Base-by-base conservation (phyloP, 2,113 vertebrate genomes). In the Cryptomyrus ogoouensis region DNA sequence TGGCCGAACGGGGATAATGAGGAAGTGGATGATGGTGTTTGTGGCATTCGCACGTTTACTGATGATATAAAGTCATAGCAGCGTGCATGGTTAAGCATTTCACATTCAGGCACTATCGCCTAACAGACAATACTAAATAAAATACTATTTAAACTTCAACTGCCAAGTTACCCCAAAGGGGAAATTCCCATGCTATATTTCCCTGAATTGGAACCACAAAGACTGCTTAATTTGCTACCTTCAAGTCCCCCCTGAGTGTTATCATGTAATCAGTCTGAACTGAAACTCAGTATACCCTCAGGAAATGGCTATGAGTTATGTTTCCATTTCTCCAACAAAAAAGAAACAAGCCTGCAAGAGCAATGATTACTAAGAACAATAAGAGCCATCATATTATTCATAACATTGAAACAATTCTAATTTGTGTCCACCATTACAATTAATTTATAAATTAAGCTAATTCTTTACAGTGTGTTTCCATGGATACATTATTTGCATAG, bases 191-290 rank as follows among this genome's bases (percentile, higher is more conserved):
- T 24, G 8, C 47, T 77, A 74, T 62, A 87, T 27, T 66, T 46
- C 47, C 35, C 35, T 5, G n/a, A 49, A 80, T 35, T 56, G 19
- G 58, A 89, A 19, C 89, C 53, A 88, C 31, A 89, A 47, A 77
- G 88, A 83, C 13, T 87, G 90, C 83, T 46, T 92, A 88, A 89
- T 91, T 86, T 87, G 86, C 8, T 83, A 70, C 92, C 85, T 66
- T 1, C 74, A 89, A 83, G 70, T 1, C 89, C 90, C 89, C 62
- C 87, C 4, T 17, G 44, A 62, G 8, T 47, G 24, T 42, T 66
- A 70, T 47, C 88, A 74, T 70, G 42, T 47, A 46, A 47, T 88
- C 62, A 88, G 39, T 70, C n/a, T 66, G n/a, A 66, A 66, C 1
- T 21, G 31, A 88, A 6, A 49, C 24, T 70, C 44, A 27, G 21